phyloP scores from a whole-genome alignment of 2,888 invertebrate genomes.

The Scaptomyza parva region DNA sequence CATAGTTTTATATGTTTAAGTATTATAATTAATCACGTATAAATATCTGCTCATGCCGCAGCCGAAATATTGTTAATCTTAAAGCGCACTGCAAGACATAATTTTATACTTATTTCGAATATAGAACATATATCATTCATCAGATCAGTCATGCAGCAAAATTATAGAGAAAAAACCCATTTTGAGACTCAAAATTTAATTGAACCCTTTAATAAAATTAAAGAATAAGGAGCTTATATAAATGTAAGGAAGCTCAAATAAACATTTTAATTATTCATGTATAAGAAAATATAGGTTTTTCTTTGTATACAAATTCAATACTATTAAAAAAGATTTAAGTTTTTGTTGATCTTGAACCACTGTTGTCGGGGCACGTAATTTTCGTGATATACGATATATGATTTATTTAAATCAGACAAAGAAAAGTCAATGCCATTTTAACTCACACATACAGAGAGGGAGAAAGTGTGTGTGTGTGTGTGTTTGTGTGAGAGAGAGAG shows the following conservation, averaged over 20 bases:
- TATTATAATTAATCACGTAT: slow-evolving; percentile 2
- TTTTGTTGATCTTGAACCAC: slow-evolving; percentile 1
- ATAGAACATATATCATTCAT: slow-evolving; percentile 19
- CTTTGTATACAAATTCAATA: too few species aligned
- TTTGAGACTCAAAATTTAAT: not conserved
- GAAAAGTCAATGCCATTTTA: slow-evolving; percentile 71
- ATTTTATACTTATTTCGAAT: slow-evolving; percentile 1
- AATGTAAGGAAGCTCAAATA: too few species aligned
- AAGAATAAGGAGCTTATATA: not conserved
- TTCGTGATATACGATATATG: slow-evolving; percentile 29
- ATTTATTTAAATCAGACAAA: slow-evolving; percentile 54
- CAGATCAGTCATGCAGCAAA: slow-evolving; percentile 45
- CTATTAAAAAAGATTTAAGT: too few species aligned
- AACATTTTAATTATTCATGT: too few species aligned
- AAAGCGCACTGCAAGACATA: slow-evolving; percentile 18
- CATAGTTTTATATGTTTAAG: slow-evolving; percentile 14
- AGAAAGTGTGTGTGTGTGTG: too few species aligned
- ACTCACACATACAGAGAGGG: slow-evolving; percentile 38
- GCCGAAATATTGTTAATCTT: slow-evolving; percentile 15
- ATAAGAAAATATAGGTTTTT: too few species aligned
- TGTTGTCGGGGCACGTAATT: slow-evolving; percentile 14
- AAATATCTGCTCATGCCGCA: slow-evolving; percentile 36
- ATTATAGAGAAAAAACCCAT: slow-evolving; percentile 10
- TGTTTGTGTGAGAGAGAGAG: too few species aligned
- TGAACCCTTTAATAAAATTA: not conserved